Base-by-base conservation (phyloP, 2,113 vertebrate species). In the Poecilia latipinna region DNA sequence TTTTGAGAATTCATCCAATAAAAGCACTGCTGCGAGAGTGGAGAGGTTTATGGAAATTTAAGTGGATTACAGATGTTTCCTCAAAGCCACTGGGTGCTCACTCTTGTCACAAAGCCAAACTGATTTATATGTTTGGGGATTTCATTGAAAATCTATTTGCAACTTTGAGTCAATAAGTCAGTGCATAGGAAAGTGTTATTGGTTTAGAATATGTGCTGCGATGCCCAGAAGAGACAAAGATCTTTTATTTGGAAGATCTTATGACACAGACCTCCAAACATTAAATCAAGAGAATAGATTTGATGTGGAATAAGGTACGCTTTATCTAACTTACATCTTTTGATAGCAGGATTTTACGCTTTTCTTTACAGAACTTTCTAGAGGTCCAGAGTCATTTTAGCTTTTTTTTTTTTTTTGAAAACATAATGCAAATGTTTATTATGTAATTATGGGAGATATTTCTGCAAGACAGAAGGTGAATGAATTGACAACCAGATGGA, bases 61-160 rank as follows among this genome's bases (percentile, higher is more conserved):
- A 61, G 29, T 63, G 24, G 48, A 44, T 71, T 65, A 76, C 68
- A 78, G 61, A 74, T 62, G 66, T 51, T 77, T 76, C 29, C 65
- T 64, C 1, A 8, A 29, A 48, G 44, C n/a, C 54, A 72, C 64
- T n/a, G 28, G 51, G 1, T 7, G 35, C 19, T 79, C 26, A 26
- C 2, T 33, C 65, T 57, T 82, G 10, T 54, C 26, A 15, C 8
- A 63, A 65, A 33, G 84, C 17, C 31, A 29, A 28, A 60, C 57
- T 26, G n/a, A 70, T 65, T 35, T 29, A 68, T 80, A 35, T 44
- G 35, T 76, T 77, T 70, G n/a, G 15, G 54, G 61, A 24, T 70
- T 75, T 57, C 17, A 75, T 77, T 13, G 42, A 17, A 35, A 79
- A 68, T 75, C 60, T 48, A n/a, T 8, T 48, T 67, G 39, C 24